Evolutionary conservation across 2,888 invertebrate genomes (phyloP), one percentile per base, ranked within the genome.

Genomic region (Diabrotica balteata): DNA sequence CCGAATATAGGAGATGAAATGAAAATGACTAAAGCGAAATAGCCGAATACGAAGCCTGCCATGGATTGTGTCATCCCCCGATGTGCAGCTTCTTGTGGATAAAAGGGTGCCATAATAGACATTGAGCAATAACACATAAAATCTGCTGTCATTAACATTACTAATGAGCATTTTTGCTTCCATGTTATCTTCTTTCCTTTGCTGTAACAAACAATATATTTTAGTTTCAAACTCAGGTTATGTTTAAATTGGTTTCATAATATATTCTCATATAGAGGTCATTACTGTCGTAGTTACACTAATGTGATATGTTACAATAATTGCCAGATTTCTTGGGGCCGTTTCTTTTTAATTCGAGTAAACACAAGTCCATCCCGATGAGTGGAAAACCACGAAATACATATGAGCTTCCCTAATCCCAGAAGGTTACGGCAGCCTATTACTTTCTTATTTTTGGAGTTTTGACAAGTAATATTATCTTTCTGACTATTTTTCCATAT

Each of bases 101-200:
- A 93, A 84, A 93, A 93, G 0, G 93, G 93, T 6, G 92, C 92
- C 88, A 93, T 89, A 67, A 93, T 89, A 58, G 92, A 91, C 90
- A 92, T 91, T 11, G 90, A 90, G 74, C 91, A 90, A 82, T 90
- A 91, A 77, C 90, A 89, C 85, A 90, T 89, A 81, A 92, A 91
- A 81, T 91, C 91, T 57, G 91, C 90, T 9, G 90, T 80, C 1
- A 90, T 89, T 52, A 92, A 82, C 47, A 90, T 89, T 2, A 86
- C 84, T 60, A 91, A 83, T 1, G 89, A 88, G 51, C 90, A 78
- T 63, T 87, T 85, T 80, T 90, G 89, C n/a, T 84, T 83, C 6
- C 84, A 81, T 8, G 87, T 85, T 62, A 89, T 86, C 70, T 83
- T 82, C 8, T 85, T 84, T 71, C 87, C 88, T 42, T 88, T 87